Percentiles rank a stretch among this genome's conserved stretches.
These are phyloP conservation scores for Ciona savignyi DNA, from an alignment of 23 tunicate genomes.

Conservation along the genomic window DNA sequence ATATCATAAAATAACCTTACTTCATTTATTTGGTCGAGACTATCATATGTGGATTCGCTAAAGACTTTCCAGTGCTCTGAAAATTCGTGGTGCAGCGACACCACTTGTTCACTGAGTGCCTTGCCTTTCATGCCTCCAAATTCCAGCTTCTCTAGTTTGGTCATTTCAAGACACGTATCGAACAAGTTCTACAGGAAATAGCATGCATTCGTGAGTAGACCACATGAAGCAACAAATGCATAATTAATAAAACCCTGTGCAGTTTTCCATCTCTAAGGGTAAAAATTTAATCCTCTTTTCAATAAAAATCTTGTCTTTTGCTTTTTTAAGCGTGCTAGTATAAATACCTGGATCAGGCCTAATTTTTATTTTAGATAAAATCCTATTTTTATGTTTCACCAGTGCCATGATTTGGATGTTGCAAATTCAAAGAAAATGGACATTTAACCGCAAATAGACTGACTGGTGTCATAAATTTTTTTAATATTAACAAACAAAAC, in stretches of 20 bases:
- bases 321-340: not conserved
- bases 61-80: slow-evolving; percentile 63
- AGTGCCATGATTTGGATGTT: too few relatives aligned
- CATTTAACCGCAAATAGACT: too few relatives aligned
- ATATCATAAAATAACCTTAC: too few relatives aligned
- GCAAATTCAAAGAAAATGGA: too few relatives aligned
- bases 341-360: not conserved
- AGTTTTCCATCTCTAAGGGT: too few relatives aligned
- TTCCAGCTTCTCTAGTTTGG: slow-evolving; percentile 72
- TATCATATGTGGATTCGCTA: slow-evolving; percentile 60
- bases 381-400: too few relatives aligned
- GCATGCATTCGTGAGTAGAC: not conserved
- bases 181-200: slow-evolving; percentile 30
- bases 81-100: slow-evolving; percentile 50
- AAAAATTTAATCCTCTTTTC: too few relatives aligned
- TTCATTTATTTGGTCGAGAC: slow-evolving; percentile 52
- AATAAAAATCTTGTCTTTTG: not conserved
- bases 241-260: too few relatives aligned
- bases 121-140: slow-evolving; percentile 79
- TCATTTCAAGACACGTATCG: slow-evolving; percentile 69
- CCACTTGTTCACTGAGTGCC: slow-evolving; percentile 64
- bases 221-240: not conserved
- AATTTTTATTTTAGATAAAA: too few relatives aligned
- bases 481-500: too few relatives aligned
- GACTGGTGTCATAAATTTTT: too few relatives aligned